phyloP scores from a whole-genome alignment of 2,113 vertebrate species.

The Vidua chalybeata region DNA sequence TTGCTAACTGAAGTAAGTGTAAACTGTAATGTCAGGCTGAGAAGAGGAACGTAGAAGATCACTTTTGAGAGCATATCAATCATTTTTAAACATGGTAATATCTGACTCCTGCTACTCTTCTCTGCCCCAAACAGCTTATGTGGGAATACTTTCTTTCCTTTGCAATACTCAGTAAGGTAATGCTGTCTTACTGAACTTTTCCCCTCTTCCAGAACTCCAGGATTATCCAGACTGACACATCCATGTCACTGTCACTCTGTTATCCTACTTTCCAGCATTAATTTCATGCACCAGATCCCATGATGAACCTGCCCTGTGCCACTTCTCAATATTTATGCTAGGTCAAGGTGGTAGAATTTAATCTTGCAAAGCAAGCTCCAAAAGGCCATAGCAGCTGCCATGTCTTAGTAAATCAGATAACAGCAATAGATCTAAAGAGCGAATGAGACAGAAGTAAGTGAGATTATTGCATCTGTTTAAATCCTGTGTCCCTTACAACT shows the following conservation, averaged over 20 bases:
- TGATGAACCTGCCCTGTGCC: constrained; percentile 16
- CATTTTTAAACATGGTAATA: background rate
- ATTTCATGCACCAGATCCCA: constrained; percentile 68
- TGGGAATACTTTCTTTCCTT: background rate
- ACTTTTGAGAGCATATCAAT: background rate
- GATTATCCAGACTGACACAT: constrained; percentile 39
- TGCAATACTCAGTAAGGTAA: background rate
- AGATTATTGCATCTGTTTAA: constrained; percentile 43
- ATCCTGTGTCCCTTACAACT: background rate
- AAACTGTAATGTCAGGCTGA: background rate
- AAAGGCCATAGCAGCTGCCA: constrained; percentile 52
- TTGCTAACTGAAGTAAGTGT: background rate
- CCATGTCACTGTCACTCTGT: constrained; percentile 27
- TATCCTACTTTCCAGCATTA: constrained; percentile 54
- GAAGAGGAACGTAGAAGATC: background rate
- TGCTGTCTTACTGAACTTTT: constrained; percentile 52
- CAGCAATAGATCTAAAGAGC: constrained; percentile 53
- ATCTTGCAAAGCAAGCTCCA: constrained; percentile 47
- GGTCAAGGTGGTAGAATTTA: constrained; percentile 64
- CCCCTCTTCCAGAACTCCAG: constrained; percentile 39
- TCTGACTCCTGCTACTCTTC: background rate
- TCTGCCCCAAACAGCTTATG: background rate
- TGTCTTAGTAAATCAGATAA: constrained; percentile 63
- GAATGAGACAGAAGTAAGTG: constrained; percentile 39
- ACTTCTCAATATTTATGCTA: constrained; percentile 37